Conservation (phyloP, 1,140 invertebrate genomes). For the Arion vulgaris region DNA sequence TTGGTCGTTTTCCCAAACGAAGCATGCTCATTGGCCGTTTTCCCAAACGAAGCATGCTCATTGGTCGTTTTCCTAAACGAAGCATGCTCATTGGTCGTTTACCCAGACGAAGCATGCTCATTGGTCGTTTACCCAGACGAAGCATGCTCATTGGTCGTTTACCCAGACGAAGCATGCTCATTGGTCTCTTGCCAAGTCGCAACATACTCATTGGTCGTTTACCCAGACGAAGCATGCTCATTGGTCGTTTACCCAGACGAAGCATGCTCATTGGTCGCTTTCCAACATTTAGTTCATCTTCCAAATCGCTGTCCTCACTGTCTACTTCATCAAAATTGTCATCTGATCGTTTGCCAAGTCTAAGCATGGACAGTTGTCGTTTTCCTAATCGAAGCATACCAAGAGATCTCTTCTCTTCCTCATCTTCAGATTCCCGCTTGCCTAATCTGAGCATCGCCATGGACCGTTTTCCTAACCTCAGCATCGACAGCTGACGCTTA, state of each 20-base stretch:
- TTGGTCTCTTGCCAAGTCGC: constrained; percentile 49
- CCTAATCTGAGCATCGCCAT: constrained; percentile 50
- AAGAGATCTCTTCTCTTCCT: neutral
- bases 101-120: constrained; percentile 52
- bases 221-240: constrained; percentile 55
- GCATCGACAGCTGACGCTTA: constrained; percentile 54
- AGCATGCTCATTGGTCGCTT: constrained; percentile 54
- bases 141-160: constrained; percentile 55
- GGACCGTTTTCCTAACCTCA: constrained; percentile 47
- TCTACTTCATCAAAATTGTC: constrained; percentile 4
- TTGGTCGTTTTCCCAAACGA: constrained; percentile 47
- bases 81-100: constrained; percentile 52
- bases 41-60: constrained; percentile 52
- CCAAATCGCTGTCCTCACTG: neutral
- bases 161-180: constrained; percentile 51
- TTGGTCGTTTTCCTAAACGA: constrained; percentile 46
- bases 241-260: constrained; percentile 47
- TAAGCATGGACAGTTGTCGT: constrained; percentile 51
- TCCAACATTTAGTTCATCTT: constrained; percentile 35
- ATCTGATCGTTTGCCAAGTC: constrained; percentile 50
- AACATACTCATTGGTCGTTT: constrained; percentile 54
- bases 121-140: constrained; percentile 54
- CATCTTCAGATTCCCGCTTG: constrained; percentile 38
- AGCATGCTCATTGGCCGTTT: constrained; percentile 56
- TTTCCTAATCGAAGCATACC: constrained; percentile 52